Conservation (phyloP, 2,113 vertebrate species). For the Pogonocichla stellata region DNA sequence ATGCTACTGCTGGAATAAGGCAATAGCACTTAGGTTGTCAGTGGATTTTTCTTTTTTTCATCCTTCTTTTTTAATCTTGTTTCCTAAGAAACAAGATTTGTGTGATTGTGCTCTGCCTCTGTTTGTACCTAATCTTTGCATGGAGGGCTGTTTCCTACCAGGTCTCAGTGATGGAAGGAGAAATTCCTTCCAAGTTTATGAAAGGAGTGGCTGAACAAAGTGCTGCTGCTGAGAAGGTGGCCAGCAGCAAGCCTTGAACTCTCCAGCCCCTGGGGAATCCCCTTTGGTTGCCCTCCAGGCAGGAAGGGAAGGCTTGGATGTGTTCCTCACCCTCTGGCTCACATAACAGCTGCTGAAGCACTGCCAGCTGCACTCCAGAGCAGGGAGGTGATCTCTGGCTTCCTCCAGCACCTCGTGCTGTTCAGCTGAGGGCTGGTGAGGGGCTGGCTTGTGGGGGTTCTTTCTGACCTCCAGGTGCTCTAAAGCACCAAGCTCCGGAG, state of each 20-base stretch:
- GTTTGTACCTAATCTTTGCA: not conserved
- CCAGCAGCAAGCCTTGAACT: not conserved
- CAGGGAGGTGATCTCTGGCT: not conserved
- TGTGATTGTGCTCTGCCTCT: not conserved
- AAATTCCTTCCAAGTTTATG: not conserved
- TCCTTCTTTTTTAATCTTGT: not conserved
- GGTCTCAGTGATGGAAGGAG: not conserved
- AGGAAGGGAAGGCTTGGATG: not conserved
- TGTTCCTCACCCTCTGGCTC: not conserved
- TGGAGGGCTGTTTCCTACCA: not conserved
- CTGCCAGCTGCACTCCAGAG: not conserved
- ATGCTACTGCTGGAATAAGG: not conserved
- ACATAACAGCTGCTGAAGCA: not conserved
- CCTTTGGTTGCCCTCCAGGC: not conserved
- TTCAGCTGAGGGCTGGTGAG: not conserved
- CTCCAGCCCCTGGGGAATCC: not conserved
- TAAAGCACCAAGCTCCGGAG: no score
- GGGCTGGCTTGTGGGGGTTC: not conserved
- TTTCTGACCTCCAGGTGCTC: no score
- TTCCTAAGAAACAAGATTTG: constrained; percentile 37
- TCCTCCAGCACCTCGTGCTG: rapidly evolving
- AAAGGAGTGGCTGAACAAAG: not conserved
- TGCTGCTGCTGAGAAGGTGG: not conserved
- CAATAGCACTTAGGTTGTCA: not conserved
- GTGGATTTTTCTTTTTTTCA: not conserved